Evolutionary conservation across 2,797 vertebrate species (phyloP), one percentile per base, ranked within the genome.

Genomic region (Crocodylus rhombifer): DNA sequence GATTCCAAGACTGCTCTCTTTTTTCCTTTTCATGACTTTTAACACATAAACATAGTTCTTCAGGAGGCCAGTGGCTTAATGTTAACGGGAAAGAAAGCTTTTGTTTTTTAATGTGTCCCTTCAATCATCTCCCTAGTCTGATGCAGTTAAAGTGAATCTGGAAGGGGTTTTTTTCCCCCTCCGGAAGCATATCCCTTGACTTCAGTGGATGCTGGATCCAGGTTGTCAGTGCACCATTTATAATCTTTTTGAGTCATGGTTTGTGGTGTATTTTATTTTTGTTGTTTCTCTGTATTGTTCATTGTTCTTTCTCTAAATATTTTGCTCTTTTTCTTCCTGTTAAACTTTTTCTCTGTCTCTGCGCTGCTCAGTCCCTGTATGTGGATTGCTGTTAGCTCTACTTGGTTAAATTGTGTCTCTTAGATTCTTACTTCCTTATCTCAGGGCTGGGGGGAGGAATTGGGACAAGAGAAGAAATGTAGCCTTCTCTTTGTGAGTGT

Each of bases 1-100:
- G 77, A 90, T 84, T 75, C 89, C 91, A 92, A 87, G 80, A 78
- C 36, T 91, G 80, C 86, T 90, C 86, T 86, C 58, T 88, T 91
- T 73, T 84, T 64, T 21, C n/a, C 75, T 84, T 62, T n/a, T 51
- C 36, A 25, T 60, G 58, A 58, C 55, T 28, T 4, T 42, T 30
- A n/a, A 65, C 14, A 3, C 33, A 73, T 7, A 30, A n/a, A 58
- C 64, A 71, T 58, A 56, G 25, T 33, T 42, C 56, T 63, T 74
- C 74, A 63, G 36, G 14, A 2, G 17, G 55, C 63, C 64, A 56
- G 77, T 74, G 78, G 67, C 76, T 95, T 2, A 92, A 95, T 92
- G 89, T 95, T 78, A 85, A 75, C 87, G 85, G 75, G 91, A 81
- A 79, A 78, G 85, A 84, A 77, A 89, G 91, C 76, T 80, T 85